phyloP scores from a whole-genome alignment of 2,113 vertebrate genomes.

The Pseudopipra pipra region DNA sequence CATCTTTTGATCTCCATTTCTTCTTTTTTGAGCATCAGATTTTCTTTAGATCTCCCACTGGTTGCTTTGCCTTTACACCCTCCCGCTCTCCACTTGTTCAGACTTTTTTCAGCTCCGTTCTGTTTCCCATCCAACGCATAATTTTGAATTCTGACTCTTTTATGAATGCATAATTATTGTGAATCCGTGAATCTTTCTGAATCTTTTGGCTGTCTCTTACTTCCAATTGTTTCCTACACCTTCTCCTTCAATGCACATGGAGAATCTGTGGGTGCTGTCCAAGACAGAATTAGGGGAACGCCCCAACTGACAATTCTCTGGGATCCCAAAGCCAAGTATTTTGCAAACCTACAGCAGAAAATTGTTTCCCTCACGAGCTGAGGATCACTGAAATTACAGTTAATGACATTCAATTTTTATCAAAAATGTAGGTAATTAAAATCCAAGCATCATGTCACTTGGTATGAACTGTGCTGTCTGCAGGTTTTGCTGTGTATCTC shows the following conservation, averaged over 20 bases:
- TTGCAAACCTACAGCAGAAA: background rate
- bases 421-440: background rate
- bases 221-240: background rate
- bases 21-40: constrained; percentile 24
- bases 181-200: background rate
- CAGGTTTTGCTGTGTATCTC: background rate
- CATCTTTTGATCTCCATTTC: constrained; percentile 52
- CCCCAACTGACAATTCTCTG: background rate
- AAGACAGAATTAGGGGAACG: background rate
- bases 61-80: constrained; percentile 49
- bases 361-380: background rate
- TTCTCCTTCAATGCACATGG: background rate
- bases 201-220: constrained; percentile 31
- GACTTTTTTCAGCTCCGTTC: constrained; percentile 32
- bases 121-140: constrained; percentile 38
- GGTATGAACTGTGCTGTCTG: background rate
- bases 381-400: background rate
- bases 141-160: constrained; percentile 36
- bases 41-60: constrained; percentile 42
- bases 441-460: background rate
- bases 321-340: background rate
- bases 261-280: background rate
- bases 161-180: background rate
- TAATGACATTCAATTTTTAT: background rate
- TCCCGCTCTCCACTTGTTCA: constrained; percentile 51